Evolutionary conservation across 2,113 vertebrate genomes (phyloP), one percentile per base, ranked within the genome.

Genomic region (Carettochelys insculpta): DNA sequence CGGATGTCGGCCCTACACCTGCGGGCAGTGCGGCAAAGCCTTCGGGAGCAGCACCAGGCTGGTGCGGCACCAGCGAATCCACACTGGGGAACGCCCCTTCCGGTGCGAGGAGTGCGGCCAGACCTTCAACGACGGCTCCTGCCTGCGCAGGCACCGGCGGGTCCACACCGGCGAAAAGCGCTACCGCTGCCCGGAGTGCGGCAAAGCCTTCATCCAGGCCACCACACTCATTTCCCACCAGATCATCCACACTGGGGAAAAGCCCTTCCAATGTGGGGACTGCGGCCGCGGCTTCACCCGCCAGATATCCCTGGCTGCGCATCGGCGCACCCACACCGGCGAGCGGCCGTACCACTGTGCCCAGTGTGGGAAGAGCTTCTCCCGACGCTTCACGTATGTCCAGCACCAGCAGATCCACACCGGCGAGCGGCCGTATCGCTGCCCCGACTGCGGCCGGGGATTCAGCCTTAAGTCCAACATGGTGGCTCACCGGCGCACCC

Each of bases 221-320:
- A 86, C 89, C 79, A 90, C 77, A 3, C 83, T 90, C 2, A 48
- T 82, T 17, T 48, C 71, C 3, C 83, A 86, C 83, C 83, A 41
- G 38, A 73, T 65, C 4, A 77, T 77, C 3, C 61, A 68, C n/a
- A 68, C 61, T 0, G 61, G 61, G 11, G 61, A 68, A 22, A 68
- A 38, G 61, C 61, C 61, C 19, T 68, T 68, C 61, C 17, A 19
- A 19, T 68, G 61, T 11, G 61, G n/a, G 61, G 88, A 90, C 1
- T 90, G 88, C 12, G 88, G 88, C 8, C 85, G 85, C 19, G 86
- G 80, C 83, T 90, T 86, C 68, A 86, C 78, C 83, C 83, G 76
- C 4, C 80, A 68, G 77, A 80, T 83, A 54, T 80, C 86, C 83
- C 38, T 86, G 83, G 71, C 89, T 14, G 78, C 85, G 19, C 83